Base-by-base conservation (phyloP, 2,113 vertebrate species). In the Sander lucioperca region DNA sequence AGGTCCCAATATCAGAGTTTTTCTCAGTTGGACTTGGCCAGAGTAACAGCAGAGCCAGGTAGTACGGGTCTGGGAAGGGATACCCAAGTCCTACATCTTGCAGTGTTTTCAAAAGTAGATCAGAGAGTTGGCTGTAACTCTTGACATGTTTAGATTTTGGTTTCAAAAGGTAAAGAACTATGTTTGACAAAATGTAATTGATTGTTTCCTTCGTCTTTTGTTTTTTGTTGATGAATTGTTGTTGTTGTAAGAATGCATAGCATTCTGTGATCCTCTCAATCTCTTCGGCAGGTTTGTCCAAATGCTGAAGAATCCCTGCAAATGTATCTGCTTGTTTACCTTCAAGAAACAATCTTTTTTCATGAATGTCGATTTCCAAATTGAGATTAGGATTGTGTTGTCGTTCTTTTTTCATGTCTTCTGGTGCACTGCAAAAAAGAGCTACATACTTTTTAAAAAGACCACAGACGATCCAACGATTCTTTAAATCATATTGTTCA, bases 171-270 rank as follows among this genome's bases (percentile, higher is more conserved):
- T 67, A 65, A 57, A 93, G 91, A 56, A 93, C 76, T 13, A 94
- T 88, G 65, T 86, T 90, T 13, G 86, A 86, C 2, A 93, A 0
- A 51, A 94, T 88, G 58, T 88, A 92, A 30, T 93, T 92, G 51
- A 81, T 89, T 21, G 73, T 86, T 50, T 90, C 70, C 27, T 77
- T 89, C 39, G 69, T 80, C 1, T 79, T 82, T 45, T 80, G 63
- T 21, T 56, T 78, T 47, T 75, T 83, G 0, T 1, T 72, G 54
- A 0, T n/a, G n/a, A n/a, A n/a, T n/a, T n/a, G n/a, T n/a, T n/a
- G 58, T 27, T 53, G 21, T 33, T 83, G 59, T 16, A 92, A 3
- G 47, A 89, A 83, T 75, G 8, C 72, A 18, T 93, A 91, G 30
- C 51, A 78, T 16, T 90, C 71, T 36, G 63, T 82, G 39, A 93